Conservation (phyloP, 1,140 invertebrate genomes). For the Battus philenor region DNA sequence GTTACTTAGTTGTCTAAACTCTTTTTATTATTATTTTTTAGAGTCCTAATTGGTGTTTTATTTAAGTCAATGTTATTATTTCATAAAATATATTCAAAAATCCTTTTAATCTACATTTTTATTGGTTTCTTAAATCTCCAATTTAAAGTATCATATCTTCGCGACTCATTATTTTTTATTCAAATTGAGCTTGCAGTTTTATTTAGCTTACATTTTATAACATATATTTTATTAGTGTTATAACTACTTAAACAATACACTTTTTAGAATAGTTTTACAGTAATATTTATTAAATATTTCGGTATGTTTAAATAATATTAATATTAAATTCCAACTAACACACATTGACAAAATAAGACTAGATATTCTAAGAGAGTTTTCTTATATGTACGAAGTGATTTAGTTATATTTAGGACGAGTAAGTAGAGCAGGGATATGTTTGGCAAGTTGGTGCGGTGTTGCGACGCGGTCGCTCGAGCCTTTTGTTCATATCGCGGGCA, state of each 20-base stretch:
- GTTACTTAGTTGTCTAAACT: no score
- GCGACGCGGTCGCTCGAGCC: not conserved
- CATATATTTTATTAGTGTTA: no score
- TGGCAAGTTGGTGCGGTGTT: not conserved
- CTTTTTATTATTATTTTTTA: no score
- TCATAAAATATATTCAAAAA: not conserved
- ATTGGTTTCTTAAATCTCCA: no score
- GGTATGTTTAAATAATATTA: not conserved
- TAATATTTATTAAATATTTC: not conserved
- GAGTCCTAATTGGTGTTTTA: not conserved
- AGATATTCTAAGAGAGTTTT: conserved; percentile 2
- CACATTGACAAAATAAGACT: conserved; percentile 7
- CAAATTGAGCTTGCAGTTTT: no score
- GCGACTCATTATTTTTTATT: no score
- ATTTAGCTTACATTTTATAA: no score
- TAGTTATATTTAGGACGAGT: not conserved
- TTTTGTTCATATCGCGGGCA: conserved; percentile 46
- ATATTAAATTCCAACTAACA: conserved; percentile 5
- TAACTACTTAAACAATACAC: no score
- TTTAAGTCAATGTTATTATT: not conserved
- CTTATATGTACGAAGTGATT: conserved; percentile 2
- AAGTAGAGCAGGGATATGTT: conserved; percentile 14
- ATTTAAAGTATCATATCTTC: no score
- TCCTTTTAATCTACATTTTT: no score
- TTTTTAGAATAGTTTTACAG: not conserved